Base-by-base conservation (phyloP, 2,113 vertebrate species). In the Platysternon megacephalum region DNA sequence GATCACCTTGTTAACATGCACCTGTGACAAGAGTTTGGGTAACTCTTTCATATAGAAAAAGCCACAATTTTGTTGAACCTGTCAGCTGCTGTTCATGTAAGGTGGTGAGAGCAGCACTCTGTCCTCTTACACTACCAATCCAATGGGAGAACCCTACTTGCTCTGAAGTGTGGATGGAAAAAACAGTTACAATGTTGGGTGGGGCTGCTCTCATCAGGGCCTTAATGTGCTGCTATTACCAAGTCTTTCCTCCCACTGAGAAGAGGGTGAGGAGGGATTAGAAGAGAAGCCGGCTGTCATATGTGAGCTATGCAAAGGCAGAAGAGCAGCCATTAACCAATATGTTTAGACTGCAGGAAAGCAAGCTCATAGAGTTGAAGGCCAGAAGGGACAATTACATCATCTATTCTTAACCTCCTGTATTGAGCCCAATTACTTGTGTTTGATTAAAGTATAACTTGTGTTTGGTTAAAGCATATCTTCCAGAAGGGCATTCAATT, bases 61-160 rank as follows among this genome's bases (percentile, higher is more conserved):
- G 65, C 10, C 39, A 51, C 44, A 0, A 0, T 84, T 55, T 78
- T 51, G 22, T 26, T 68, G 87, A 61, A 53, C 39, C 29, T 4
- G 1, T 22, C 56, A 56, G 68, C 58, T 88, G 39, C 28, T 88
- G 58, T 89, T 46, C 10, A 61, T 1, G 49, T 13, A 8, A 39
- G 8, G 49, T 86, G 46, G 58, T 82, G 53, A 74, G 28, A 76
- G 78, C 84, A 92, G 83, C 39, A 79, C 65, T 39, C n/a, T 5
- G 3, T 19, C 17, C 46, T 0, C 0, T 17, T 10, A 46, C 4
- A 8, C 79, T 46, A 46, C 35, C 44, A 48, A 42, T 14, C 28
- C 88, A 61, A 14, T 32, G 49, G 86, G 4, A 46, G 39, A 29
- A 19, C 3, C 12, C 26, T 6, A 0, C 2, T 19, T 22, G 1